These are phyloP conservation scores for Cygnus buccinator DNA, from an alignment of 2,113 vertebrate genomes.

Conservation along the genomic window DNA sequence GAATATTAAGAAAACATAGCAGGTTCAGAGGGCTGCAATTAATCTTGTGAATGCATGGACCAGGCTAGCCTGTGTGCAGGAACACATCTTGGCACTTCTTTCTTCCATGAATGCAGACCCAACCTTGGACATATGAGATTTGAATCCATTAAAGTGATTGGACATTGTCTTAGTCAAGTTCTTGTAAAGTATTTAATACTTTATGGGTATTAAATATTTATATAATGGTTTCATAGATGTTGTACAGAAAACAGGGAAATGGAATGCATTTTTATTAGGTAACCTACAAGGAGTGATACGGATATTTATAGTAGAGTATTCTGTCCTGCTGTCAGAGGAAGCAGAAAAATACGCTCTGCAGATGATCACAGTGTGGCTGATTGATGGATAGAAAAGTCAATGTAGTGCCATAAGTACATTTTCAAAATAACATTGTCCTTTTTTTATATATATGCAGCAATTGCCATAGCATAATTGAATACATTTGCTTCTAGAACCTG, in stretches of 20 bases:
- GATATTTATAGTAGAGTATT: not conserved
- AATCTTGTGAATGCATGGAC: conserved; percentile 67
- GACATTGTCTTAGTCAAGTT: conserved; percentile 16
- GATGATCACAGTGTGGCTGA: not conserved
- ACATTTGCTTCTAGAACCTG: not conserved
- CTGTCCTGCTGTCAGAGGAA: not conserved
- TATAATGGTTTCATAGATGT: not conserved
- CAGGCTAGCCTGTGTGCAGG: not conserved
- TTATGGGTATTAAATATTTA: conserved; percentile 70
- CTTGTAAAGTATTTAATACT: not conserved
- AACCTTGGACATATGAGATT: not conserved
- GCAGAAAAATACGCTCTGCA: not conserved
- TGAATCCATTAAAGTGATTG: conserved; percentile 44
- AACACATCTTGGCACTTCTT: not conserved
- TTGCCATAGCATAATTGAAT: not conserved
- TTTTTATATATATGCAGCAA: not conserved
- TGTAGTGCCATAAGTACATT: not conserved
- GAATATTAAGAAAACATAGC: conserved; percentile 68
- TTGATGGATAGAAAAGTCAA: not conserved
- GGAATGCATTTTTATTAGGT: not conserved
- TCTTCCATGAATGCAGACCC: not conserved
- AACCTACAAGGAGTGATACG: not conserved
- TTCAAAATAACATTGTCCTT: not conserved
- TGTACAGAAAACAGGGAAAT: conserved; percentile 18
- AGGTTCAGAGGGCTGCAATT: conserved; percentile 74